phyloP scores from a whole-genome alignment of 2,888 invertebrate genomes.

The Platycnemis pennipes region DNA sequence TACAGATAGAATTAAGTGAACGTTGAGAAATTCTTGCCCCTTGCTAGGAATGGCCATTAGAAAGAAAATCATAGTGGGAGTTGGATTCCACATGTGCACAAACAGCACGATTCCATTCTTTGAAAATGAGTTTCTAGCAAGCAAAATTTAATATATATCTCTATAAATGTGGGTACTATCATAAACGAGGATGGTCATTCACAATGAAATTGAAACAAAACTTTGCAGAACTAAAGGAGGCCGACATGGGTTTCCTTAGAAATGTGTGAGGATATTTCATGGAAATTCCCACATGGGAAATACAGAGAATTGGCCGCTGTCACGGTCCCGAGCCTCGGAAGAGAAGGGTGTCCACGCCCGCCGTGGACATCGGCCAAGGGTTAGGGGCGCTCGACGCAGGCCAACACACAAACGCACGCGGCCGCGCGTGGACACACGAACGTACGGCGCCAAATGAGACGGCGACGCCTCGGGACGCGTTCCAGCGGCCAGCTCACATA shows the following conservation, averaged over 20 bases:
- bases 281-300: background rate
- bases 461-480: conserved; percentile 40
- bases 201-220: conserved; percentile 64
- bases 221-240: background rate
- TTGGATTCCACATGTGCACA: no score
- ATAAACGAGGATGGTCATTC: conserved; percentile 72
- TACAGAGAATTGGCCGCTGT: background rate
- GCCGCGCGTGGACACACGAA: background rate
- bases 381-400: background rate
- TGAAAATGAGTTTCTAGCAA: no score
- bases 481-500: conserved; percentile 9
- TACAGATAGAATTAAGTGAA: no score
- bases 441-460: background rate
- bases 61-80: no score
- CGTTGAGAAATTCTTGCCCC: no score
- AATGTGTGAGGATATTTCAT: background rate
- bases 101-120: no score
- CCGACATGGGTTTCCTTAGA: background rate
- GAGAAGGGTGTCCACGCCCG: background rate
- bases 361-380: conserved; percentile 57
- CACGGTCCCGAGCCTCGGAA: background rate
- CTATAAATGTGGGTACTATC: no score
- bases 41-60: no score
- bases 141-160: no score
- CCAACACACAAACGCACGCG: conserved; percentile 9